Percentiles rank a stretch among this genome's conserved stretches.
These are phyloP conservation scores for Pseudeuparius sepicola DNA, from an alignment of 2,888 invertebrate genomes.

Conservation along the genomic window DNA sequence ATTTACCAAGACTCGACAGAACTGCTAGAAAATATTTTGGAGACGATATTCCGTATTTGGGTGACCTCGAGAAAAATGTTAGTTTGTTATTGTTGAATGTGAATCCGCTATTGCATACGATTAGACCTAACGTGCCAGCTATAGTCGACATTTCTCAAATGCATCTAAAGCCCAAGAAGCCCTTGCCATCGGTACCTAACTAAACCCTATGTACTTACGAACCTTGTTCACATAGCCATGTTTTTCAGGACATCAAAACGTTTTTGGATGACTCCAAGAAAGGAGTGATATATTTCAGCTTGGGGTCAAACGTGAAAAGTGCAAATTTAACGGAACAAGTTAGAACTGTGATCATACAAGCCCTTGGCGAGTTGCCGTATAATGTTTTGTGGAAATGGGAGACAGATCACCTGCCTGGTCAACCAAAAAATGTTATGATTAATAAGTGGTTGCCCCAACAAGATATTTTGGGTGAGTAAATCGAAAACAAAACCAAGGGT, in stretches of 20 bases:
- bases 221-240: no score
- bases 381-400: slow-evolving; percentile 28
- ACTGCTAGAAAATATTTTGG: slow-evolving; percentile 21
- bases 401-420: slow-evolving; percentile 14
- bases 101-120: slow-evolving; percentile 22
- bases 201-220: neutral
- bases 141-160: slow-evolving; percentile 25
- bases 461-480: slow-evolving; percentile 28
- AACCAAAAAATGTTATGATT: slow-evolving; percentile 24
- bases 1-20: slow-evolving; percentile 19
- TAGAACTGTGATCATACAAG: slow-evolving; percentile 16
- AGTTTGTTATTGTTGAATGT: slow-evolving; percentile 24
- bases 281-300: slow-evolving; percentile 26
- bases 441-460: slow-evolving; percentile 25
- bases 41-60: slow-evolving; percentile 21
- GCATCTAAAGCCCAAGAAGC: slow-evolving; percentile 28
- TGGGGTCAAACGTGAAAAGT: slow-evolving; percentile 23
- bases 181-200: slow-evolving; percentile 27
- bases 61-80: slow-evolving; percentile 21
- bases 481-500: no score
- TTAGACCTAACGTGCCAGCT: slow-evolving; percentile 21
- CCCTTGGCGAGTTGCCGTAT: slow-evolving; percentile 22
- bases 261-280: slow-evolving; percentile 20
- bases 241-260: slow-evolving; percentile 16
- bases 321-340: slow-evolving; percentile 15